phyloP scores from a whole-genome alignment of 1,140 invertebrate species.

The Cydia splendana region DNA sequence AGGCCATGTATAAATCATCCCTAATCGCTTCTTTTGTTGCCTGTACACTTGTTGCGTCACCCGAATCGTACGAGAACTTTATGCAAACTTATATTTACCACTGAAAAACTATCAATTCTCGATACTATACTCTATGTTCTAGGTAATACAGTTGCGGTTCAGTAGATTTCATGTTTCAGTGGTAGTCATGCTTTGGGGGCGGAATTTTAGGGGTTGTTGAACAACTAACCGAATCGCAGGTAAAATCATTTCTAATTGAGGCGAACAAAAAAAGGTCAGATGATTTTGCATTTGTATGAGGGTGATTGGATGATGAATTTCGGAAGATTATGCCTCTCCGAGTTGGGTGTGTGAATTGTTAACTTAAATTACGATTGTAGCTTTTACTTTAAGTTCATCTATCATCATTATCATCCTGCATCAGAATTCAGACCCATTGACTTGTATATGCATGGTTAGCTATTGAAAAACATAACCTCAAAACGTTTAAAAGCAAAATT shows the following conservation, averaged over 20 bases:
- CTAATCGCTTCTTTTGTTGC: conserved; percentile 70
- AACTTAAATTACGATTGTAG: conserved; percentile 4
- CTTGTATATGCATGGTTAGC: not conserved
- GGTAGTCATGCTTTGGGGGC: conserved; percentile 39
- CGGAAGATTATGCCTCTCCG: conserved; percentile 19
- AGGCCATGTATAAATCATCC: conserved; percentile 73
- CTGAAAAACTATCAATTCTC: not conserved
- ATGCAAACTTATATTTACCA: conserved; percentile 37
- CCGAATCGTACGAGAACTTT: conserved; percentile 47
- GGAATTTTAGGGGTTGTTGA: conserved; percentile 69
- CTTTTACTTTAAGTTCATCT: not conserved
- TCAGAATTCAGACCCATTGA: not conserved
- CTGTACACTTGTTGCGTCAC: conserved; percentile 72
- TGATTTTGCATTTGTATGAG: conserved; percentile 62
- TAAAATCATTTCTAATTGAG: conserved; percentile 50
- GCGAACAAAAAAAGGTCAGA: conserved; percentile 37
- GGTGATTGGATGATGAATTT: conserved; percentile 44
- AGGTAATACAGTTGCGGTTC: not conserved
- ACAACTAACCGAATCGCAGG: conserved; percentile 72
- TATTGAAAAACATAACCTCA: too few species aligned
- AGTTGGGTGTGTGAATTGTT: not conserved
- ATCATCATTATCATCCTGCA: conserved; percentile 1
- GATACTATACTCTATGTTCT: not conserved
- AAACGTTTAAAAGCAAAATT: too few species aligned
- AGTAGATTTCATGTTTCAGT: too few species aligned